Evolutionary conservation across 2,797 vertebrate genomes (phyloP).

Genomic region (Acipenser oxyrinchus): DNA sequence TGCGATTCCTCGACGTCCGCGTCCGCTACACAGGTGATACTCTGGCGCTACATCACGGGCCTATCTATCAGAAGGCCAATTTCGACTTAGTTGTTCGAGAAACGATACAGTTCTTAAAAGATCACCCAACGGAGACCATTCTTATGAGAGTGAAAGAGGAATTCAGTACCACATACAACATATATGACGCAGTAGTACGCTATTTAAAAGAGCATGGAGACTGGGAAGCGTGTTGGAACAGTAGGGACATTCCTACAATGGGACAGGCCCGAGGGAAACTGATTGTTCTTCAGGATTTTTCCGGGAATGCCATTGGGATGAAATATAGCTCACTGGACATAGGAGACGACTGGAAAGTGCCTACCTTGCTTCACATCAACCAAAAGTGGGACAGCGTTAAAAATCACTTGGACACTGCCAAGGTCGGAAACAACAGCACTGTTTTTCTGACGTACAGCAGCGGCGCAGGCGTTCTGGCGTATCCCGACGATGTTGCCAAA

Average conservation of each 20-base stretch:
- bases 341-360: slow-evolving; percentile 67
- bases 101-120: slow-evolving; percentile 55
- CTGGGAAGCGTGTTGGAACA: slow-evolving; percentile 69
- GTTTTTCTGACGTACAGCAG: slow-evolving; percentile 73
- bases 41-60: slow-evolving; percentile 70
- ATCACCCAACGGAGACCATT: slow-evolving; percentile 62
- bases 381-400: slow-evolving; percentile 62
- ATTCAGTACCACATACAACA: slow-evolving; percentile 51
- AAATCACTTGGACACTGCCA: slow-evolving; percentile 56
- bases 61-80: slow-evolving; percentile 68
- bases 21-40: slow-evolving; percentile 56
- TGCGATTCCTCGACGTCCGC: slow-evolving; percentile 72
- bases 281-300: slow-evolving; percentile 66
- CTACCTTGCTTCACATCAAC: slow-evolving; percentile 49
- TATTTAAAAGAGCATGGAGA: slow-evolving; percentile 38
- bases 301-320: slow-evolving; percentile 64
- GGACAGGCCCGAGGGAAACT: slow-evolving; percentile 67
- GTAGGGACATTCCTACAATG: slow-evolving; percentile 57
- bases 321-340: slow-evolving; percentile 62
- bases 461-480: slow-evolving; percentile 62
- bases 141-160: slow-evolving; percentile 76
- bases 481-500: slow-evolving; percentile 56
- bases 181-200: slow-evolving; percentile 55
- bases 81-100: slow-evolving; percentile 61
- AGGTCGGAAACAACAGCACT: slow-evolving; percentile 34